Conservation (phyloP, 2,888 invertebrate genomes). For the Drosophila trichaetosa region DNA sequence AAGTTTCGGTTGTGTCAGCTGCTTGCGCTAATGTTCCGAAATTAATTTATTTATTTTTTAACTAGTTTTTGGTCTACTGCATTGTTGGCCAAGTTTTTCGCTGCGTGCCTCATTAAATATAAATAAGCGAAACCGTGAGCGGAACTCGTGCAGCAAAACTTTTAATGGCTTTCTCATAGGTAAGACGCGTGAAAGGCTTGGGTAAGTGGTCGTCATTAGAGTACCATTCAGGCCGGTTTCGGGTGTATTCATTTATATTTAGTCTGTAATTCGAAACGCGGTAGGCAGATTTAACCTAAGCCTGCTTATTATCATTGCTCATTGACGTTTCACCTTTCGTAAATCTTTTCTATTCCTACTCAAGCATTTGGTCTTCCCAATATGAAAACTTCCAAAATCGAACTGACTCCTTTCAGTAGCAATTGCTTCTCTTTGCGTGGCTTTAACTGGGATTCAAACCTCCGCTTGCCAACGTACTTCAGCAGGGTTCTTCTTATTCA, state of each 20-base stretch:
- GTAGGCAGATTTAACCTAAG: background rate
- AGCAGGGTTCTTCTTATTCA: background rate
- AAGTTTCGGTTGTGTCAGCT: constrained; percentile 35
- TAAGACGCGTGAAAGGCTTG: constrained; percentile 30
- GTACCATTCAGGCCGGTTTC: constrained; percentile 2
- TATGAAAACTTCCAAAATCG: background rate
- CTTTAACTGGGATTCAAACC: background rate
- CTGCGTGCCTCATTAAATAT: constrained; percentile 60
- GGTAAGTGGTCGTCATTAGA: constrained; percentile 25
- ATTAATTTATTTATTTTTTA: constrained; percentile 52
- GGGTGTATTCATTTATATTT: background rate
- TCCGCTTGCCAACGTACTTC: background rate
- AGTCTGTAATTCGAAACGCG: background rate
- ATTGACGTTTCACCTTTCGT: background rate
- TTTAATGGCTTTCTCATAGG: constrained; percentile 48
- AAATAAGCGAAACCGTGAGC: constrained; percentile 35
- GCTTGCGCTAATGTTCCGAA: constrained; percentile 41
- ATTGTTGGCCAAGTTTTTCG: constrained; percentile 28
- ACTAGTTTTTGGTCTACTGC: constrained; percentile 11
- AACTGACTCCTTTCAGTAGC: background rate
- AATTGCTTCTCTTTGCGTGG: background rate
- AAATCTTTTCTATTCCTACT: too few relatives aligned
- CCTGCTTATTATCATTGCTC: background rate
- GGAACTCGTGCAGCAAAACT: constrained; percentile 45
- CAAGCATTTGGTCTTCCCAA: background rate